Percentiles rank a stretch among this genome's conserved stretches.
phyloP scores from a whole-genome alignment of 2,113 vertebrate species.

The Manacus vitellinus region DNA sequence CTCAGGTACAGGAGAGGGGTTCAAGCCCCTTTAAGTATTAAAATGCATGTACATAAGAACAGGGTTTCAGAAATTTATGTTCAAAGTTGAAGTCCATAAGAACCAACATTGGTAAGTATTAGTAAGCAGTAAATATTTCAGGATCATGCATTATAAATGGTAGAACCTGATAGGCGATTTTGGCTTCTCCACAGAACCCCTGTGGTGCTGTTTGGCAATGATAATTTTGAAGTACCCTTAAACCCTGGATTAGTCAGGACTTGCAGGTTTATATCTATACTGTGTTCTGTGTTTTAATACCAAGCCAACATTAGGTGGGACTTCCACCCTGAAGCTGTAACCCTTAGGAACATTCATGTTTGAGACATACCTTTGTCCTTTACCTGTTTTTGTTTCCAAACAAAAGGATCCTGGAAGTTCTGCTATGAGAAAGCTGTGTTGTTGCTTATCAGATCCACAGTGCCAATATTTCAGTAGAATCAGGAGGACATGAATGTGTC shows the following conservation, averaged over 20 bases:
- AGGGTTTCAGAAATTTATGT: background rate
- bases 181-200: background rate
- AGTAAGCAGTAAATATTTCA: background rate
- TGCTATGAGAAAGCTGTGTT: background rate
- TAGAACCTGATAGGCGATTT: background rate
- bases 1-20: background rate
- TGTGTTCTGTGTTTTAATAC: background rate
- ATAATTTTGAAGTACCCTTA: background rate
- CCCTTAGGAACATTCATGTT: fast-evolving
- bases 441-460: background rate
- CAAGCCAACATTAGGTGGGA: background rate
- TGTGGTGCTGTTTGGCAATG: background rate
- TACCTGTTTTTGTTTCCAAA: background rate
- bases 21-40: background rate
- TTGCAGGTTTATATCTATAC: background rate
- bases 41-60: background rate
- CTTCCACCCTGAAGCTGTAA: background rate
- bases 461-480: background rate
- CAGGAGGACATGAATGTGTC: background rate
- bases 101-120: background rate
- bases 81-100: background rate
- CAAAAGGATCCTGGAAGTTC: background rate
- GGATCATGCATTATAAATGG: background rate
- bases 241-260: background rate
- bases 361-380: background rate